phyloP scores from a whole-genome alignment of 2,113 vertebrate genomes.

The Alouatta palliata region DNA sequence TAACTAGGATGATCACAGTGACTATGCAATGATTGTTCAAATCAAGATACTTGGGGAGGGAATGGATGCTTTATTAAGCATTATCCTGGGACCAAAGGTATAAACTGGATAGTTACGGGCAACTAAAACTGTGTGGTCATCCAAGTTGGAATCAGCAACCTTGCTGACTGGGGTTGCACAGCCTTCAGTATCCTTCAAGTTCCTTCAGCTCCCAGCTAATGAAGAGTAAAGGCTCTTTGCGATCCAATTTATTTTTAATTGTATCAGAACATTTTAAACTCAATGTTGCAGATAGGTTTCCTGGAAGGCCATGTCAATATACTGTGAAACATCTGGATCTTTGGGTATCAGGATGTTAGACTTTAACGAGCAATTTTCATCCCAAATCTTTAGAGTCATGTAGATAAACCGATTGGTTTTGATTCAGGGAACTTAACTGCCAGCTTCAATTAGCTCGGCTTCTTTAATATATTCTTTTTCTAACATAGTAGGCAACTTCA shows the following conservation, averaged over 20 bases:
- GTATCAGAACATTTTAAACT: constrained; percentile 53
- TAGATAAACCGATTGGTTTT: constrained; percentile 76
- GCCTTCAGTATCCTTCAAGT: constrained; percentile 26
- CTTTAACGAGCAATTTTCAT: constrained; percentile 70
- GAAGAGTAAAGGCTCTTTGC: not conserved
- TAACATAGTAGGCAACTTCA: constrained; percentile 71
- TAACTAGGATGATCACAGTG: not conserved
- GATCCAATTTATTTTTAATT: constrained; percentile 70
- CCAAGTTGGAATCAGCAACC: not conserved
- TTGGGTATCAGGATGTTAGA: constrained; percentile 47
- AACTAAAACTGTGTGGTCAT: not conserved
- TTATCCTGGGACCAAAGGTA: not conserved
- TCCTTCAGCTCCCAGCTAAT: constrained; percentile 31
- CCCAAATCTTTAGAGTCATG: constrained; percentile 70
- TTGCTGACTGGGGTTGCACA: not conserved
- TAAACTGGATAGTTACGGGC: not conserved
- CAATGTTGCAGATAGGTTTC: constrained; percentile 47
- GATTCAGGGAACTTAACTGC: constrained; percentile 76
- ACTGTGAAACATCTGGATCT: constrained; percentile 71
- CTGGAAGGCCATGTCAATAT: constrained; percentile 67
- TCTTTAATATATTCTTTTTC: constrained; percentile 66
- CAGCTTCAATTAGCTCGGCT: constrained; percentile 74
- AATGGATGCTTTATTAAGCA: not conserved
- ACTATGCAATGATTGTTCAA: not conserved
- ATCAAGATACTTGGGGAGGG: not conserved